Evolutionary conservation across 2,113 vertebrate genomes (phyloP), one percentile per base, ranked within the genome.

Genomic region (Antennarius striatus): DNA sequence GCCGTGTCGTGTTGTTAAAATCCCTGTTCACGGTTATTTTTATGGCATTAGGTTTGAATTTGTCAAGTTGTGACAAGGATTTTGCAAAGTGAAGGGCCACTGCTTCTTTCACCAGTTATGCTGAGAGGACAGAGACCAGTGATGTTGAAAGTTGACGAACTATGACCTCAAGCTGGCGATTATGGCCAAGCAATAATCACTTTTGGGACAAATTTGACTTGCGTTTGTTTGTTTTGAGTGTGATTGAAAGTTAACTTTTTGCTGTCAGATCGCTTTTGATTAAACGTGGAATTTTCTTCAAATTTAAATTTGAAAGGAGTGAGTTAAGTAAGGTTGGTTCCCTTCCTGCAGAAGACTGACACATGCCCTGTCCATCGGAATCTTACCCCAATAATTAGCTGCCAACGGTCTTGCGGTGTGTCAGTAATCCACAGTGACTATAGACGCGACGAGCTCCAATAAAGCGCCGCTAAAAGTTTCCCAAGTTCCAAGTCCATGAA

Each of bases 351-450:
- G 51, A 49, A 47, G 45, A n/a, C 65, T 72, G 64, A 79, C 71
- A 78, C 14, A 47, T 3, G 71, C 58, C 62, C 81, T 79, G 81
- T 64, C 83, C 87, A 84, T 73, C 75, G 82, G 58, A 83, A 75
- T 90, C 92, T 93, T 93, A 93, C 92, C 92, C 86, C 86, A 83
- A 86, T 80, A 86, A 89, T 85, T 62, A 80, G 86, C 81, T 83
- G 88, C 85, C 85, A 89, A 88, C 82, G 77, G 88, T 89, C 85
- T 77, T 78, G 88, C 84, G 63, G 83, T 82, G 63, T 87, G 83
- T 89, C 89, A 90, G 79, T 93, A 93, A 93, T 93, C 92, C 92
- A 93, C 86, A 91, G 82, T 72, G 80, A 80, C 80, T 88, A 86
- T 49, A 85, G 71, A 83, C 67, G 83, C 83, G 84, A 81, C 74